These are phyloP conservation scores for Buceros bicornis DNA, from an alignment of 2,797 vertebrate species.

Conservation along the genomic window DNA sequence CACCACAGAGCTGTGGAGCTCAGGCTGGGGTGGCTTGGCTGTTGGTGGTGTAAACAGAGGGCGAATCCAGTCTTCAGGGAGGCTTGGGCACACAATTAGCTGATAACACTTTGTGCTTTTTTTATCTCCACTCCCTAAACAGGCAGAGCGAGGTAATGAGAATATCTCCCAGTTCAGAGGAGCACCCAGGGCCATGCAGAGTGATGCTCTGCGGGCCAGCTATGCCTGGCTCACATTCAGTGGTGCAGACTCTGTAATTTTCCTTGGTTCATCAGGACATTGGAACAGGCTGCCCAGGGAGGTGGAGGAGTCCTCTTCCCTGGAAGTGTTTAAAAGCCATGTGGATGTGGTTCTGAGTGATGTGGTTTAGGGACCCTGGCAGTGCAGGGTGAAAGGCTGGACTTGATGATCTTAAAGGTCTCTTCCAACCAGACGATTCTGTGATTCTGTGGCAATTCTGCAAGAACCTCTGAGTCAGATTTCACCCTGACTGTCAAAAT, in stretches of 20 bases:
- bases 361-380: no score
- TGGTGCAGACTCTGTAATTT: not conserved
- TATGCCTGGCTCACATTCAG: not conserved
- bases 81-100: rapidly evolving
- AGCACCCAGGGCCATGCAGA: not conserved
- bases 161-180: not conserved
- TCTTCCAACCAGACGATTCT: no score
- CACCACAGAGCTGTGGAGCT: not conserved
- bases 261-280: not conserved
- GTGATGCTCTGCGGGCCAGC: not conserved
- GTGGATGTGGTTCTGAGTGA: no score
- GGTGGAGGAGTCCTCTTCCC: no score
- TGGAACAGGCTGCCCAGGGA: no score
- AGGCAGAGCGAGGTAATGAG: not conserved
- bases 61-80: not conserved
- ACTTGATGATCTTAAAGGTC: no score
- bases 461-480: not conserved
- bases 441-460: not conserved
- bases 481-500: not conserved
- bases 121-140: not conserved
- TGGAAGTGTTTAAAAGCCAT: no score
- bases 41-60: not conserved
- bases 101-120: not conserved
- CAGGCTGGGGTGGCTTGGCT: not conserved
- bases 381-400: no score